phyloP scores from a whole-genome alignment of 2,888 invertebrate genomes.

The Ectemnius lituratus region DNA sequence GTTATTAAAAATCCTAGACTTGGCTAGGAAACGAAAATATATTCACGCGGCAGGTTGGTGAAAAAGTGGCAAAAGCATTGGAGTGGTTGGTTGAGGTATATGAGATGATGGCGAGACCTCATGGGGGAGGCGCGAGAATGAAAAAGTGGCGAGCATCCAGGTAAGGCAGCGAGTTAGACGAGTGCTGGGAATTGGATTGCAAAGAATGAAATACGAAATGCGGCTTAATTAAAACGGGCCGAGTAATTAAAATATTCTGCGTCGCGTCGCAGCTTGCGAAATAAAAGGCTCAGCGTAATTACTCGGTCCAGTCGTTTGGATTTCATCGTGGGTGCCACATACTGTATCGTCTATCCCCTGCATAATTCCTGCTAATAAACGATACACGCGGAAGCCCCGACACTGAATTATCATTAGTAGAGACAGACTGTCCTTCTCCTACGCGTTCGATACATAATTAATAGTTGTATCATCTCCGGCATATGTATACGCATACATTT shows the following conservation, averaged over 20 bases:
- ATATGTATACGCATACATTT: too few relatives aligned
- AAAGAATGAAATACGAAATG: too few relatives aligned
- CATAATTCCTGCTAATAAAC: slow-evolving; percentile 21
- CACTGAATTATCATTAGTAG: slow-evolving; percentile 16
- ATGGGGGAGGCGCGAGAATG: slow-evolving; percentile 3
- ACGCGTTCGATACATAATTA: slow-evolving; percentile 26
- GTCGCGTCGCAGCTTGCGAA: not conserved
- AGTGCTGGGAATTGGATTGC: too few relatives aligned
- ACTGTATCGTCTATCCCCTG: not conserved
- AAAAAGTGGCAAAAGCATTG: too few relatives aligned
- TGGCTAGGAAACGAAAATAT: too few relatives aligned
- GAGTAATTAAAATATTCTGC: slow-evolving; percentile 10
- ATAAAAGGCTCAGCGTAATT: slow-evolving; percentile 5
- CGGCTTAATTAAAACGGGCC: not conserved
- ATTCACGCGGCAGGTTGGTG: too few relatives aligned
- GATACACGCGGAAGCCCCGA: slow-evolving; percentile 9
- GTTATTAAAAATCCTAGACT: too few relatives aligned
- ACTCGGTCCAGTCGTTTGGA: not conserved
- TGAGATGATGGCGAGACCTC: too few relatives aligned
- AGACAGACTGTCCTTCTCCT: slow-evolving; percentile 10
- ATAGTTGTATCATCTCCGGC: not conserved
- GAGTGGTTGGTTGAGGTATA: too few relatives aligned
- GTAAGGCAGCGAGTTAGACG: too few relatives aligned
- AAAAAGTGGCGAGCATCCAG: not conserved
- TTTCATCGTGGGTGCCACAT: not conserved